These are phyloP conservation scores for Pseudoatta argentina DNA, from an alignment of 1,140 invertebrate genomes.

Conservation along the genomic window DNA sequence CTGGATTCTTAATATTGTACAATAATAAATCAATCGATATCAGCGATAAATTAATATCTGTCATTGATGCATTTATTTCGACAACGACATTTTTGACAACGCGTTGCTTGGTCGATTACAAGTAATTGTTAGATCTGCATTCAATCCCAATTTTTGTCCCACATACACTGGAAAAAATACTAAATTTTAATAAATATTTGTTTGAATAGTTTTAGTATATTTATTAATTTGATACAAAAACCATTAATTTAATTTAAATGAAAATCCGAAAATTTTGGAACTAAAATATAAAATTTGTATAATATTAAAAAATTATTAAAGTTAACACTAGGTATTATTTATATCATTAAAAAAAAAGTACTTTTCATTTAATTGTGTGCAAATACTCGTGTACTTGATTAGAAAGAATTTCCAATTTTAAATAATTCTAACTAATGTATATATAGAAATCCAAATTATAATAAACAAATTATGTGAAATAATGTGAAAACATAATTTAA, in stretches of 20 bases:
- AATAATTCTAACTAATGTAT: not conserved
- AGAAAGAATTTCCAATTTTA: not conserved
- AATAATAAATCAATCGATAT: conserved; percentile 66
- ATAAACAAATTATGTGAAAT: not conserved
- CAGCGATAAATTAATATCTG: conserved; percentile 64
- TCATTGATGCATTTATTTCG: conserved; percentile 19
- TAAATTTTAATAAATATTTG: no score
- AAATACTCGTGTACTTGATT: not conserved
- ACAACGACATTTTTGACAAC: not conserved
- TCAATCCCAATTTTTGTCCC: no score
- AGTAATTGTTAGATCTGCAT: no score
- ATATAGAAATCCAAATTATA: not conserved
- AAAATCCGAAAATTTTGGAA: not conserved
- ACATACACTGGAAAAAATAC: no score
- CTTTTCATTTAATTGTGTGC: not conserved
- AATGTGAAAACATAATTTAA: not conserved
- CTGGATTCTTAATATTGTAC: not conserved
- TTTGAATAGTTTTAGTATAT: no score
- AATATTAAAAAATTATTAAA: conserved; percentile 2
- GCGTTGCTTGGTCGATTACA: no score
- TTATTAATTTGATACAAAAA: no score
- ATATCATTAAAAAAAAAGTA: not conserved
- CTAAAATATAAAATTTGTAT: not conserved
- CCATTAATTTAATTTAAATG: not conserved
- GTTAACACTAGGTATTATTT: not conserved